A percentile compares a stretch with the other conserved stretches of the same genome.
Conservation (phyloP, 2,113 vertebrate species). For the Porphyrio hochstetteri region DNA sequence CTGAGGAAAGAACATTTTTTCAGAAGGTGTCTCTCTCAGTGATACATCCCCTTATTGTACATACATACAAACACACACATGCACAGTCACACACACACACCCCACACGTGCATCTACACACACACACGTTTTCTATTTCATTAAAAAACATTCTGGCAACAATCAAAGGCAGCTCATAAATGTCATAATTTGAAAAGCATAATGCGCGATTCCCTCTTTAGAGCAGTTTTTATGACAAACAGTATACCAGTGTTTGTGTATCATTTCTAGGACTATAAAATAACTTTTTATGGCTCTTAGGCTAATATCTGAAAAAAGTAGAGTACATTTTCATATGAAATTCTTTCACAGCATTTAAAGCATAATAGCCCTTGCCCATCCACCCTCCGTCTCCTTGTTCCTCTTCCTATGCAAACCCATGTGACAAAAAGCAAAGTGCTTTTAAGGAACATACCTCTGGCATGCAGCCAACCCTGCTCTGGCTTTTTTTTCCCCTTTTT, state of each 20-base stretch:
- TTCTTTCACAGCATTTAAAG: constrained; percentile 7
- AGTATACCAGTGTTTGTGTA: constrained; percentile 45
- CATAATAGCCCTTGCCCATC: background rate
- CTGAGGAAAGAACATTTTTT: background rate
- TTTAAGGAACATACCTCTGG: constrained; percentile 54
- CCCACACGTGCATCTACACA: background rate
- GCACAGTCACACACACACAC: background rate
- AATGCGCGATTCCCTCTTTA: background rate
- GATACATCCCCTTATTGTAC: background rate
- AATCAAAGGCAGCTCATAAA: constrained; percentile 71
- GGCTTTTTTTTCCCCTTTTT: background rate
- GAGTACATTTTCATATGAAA: background rate
- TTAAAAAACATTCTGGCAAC: constrained; percentile 50
- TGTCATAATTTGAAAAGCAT: constrained; percentile 55
- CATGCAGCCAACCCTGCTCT: background rate
- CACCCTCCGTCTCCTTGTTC: background rate
- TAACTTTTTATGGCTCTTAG: constrained; percentile 30
- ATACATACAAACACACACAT: background rate
- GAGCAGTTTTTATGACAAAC: constrained; percentile 53
- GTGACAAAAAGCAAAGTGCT: constrained; percentile 44
- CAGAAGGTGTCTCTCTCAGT: background rate
- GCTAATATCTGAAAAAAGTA: constrained; percentile 38
- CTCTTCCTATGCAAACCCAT: constrained; percentile 24
- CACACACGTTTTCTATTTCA: constrained; percentile 23
- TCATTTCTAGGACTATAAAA: constrained; percentile 58